Conservation (phyloP, 2,113 vertebrate genomes). For the Myotis lucifugus region DNA sequence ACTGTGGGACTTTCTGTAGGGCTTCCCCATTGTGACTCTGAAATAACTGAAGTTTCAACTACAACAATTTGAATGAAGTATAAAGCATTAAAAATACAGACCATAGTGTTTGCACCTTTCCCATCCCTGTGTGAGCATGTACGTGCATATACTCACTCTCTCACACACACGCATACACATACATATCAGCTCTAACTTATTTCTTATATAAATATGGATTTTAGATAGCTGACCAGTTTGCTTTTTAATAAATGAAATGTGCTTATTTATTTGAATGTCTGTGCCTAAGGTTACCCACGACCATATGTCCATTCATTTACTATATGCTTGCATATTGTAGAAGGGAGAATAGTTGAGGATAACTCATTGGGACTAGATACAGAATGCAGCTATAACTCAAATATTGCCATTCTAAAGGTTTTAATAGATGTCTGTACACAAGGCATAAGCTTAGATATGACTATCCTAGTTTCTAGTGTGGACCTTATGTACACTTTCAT, state of each 20-base stretch:
- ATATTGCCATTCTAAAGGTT: not conserved
- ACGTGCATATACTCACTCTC: too few species aligned
- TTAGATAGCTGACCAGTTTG: not conserved
- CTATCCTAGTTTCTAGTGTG: not conserved
- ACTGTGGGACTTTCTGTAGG: not conserved
- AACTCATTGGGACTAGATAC: not conserved
- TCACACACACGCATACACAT: not conserved
- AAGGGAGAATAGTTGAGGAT: not conserved
- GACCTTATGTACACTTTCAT: not conserved
- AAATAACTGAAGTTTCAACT: not conserved
- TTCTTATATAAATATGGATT: constrained; percentile 15
- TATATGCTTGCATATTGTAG: not conserved
- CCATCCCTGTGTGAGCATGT: not conserved
- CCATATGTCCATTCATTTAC: not conserved
- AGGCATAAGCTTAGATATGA: not conserved
- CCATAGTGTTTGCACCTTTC: not conserved
- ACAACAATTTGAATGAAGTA: not conserved
- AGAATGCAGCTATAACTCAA: not conserved
- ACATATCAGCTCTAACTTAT: not conserved
- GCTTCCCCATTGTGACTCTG: not conserved
- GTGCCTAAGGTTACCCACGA: not conserved
- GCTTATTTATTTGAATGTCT: not conserved
- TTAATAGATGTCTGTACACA: not conserved
- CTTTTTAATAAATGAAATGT: constrained; percentile 45
- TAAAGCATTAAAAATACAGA: constrained; percentile 21